Conservation (phyloP, 1,140 invertebrate genomes). For the Eueides isabella region DNA sequence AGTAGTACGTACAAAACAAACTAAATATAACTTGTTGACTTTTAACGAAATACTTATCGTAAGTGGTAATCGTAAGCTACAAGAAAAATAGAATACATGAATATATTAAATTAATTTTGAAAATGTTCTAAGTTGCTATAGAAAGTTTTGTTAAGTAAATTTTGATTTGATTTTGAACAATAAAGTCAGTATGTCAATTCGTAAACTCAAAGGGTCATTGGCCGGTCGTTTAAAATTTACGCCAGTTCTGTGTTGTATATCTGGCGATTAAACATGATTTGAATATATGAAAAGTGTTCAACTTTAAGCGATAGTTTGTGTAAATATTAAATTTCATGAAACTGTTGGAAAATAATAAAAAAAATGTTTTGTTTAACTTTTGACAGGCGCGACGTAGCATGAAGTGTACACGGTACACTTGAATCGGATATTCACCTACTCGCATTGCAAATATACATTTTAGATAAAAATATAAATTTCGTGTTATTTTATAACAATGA, state of each 20-base stretch:
- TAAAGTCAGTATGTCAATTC: conserved; percentile 1
- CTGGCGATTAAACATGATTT: not conserved
- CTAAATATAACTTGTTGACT: too few relatives aligned
- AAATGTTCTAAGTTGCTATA: not conserved
- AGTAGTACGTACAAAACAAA: too few relatives aligned
- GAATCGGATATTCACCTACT: not conserved
- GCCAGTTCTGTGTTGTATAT: not conserved
- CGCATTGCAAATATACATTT: not conserved
- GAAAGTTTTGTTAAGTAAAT: not conserved
- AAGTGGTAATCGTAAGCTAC: too few relatives aligned
- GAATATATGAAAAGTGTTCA: not conserved
- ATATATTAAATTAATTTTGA: too few relatives aligned
- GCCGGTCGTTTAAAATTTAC: not conserved
- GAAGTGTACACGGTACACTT: not conserved
- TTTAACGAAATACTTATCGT: too few relatives aligned
- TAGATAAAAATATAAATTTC: not conserved
- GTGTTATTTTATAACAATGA: not conserved
- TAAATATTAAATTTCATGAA: not conserved
- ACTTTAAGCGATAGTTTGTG: not conserved
- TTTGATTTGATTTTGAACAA: not conserved
- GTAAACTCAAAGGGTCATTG: not conserved
- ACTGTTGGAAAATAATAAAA: not conserved
- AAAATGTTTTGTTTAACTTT: conserved; percentile 3
- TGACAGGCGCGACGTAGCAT: not conserved
- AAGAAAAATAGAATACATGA: too few relatives aligned